Conservation (phyloP, 2,888 invertebrate species). For the Nephrotoma guestfalica region DNA sequence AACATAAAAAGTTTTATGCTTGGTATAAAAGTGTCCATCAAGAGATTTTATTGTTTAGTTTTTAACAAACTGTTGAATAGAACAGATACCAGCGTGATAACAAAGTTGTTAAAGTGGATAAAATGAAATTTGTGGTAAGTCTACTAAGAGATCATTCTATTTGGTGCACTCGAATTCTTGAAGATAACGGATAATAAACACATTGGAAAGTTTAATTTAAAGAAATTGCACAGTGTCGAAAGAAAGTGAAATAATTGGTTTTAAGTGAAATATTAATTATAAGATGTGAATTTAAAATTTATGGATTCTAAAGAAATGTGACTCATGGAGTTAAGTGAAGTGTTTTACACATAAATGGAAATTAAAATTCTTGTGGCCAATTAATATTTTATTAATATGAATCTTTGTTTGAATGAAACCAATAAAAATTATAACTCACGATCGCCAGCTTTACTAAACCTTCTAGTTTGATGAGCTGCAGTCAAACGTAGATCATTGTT, state of each 20-base stretch:
- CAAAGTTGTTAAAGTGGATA: not conserved
- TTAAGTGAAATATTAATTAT: not conserved
- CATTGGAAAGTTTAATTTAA: not conserved
- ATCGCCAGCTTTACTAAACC: too few relatives aligned
- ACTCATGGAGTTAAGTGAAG: too few relatives aligned
- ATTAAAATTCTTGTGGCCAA: too few relatives aligned
- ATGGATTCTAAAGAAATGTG: not conserved
- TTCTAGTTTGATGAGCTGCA: too few relatives aligned
- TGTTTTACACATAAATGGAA: too few relatives aligned
- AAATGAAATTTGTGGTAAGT: not conserved
- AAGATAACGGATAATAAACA: not conserved
- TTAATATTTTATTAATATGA: too few relatives aligned
- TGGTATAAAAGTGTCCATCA: not conserved
- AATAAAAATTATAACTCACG: too few relatives aligned
- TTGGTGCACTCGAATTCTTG: not conserved
- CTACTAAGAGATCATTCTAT: not conserved
- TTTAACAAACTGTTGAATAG: not conserved
- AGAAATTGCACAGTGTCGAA: not conserved
- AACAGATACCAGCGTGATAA: not conserved
- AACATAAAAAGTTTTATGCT: not conserved
- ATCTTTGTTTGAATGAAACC: too few relatives aligned
- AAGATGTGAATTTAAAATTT: not conserved
- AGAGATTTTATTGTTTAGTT: not conserved
- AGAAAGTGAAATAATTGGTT: not conserved
- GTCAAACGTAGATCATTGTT: too few relatives aligned